Conservation (phyloP, 30 jellyfish, hydroid and myxozoan genomes). For the Aurelia sp. region DNA sequence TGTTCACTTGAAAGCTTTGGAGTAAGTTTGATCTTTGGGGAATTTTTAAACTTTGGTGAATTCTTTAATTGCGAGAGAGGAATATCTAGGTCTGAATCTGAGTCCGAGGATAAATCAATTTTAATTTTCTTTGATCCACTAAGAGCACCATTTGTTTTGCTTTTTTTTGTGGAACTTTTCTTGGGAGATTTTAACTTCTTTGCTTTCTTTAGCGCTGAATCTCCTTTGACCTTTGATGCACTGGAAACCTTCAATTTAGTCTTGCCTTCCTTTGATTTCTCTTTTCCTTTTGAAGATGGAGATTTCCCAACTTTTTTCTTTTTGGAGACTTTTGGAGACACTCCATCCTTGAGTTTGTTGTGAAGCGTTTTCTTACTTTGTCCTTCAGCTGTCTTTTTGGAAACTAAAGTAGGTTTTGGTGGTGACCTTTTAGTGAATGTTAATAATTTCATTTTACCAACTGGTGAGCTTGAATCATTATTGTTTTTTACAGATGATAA, state of each 20-base stretch:
- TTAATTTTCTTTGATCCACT: slow-evolving; percentile 26
- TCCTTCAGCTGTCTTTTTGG: neutral
- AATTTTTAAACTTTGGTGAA: slow-evolving; percentile 36
- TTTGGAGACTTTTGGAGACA: neutral
- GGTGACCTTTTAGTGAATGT: neutral
- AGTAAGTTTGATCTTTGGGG: neutral
- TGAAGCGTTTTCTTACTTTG: too few species aligned
- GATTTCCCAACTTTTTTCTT: neutral
- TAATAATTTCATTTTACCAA: neutral
- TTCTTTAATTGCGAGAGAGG: slow-evolving; percentile 61
- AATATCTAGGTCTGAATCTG: slow-evolving; percentile 82
- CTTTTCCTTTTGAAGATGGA: neutral
- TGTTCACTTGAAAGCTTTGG: neutral
- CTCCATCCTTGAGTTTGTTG: neutral
- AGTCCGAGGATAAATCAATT: slow-evolving; percentile 43
- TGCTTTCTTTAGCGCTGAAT: neutral
- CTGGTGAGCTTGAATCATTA: neutral
- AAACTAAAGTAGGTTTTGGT: neutral
- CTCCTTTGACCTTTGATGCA: neutral
- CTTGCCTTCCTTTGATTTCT: neutral
- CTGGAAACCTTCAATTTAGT: neutral
- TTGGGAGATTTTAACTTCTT: neutral
- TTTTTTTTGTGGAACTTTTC: slow-evolving; percentile 1
- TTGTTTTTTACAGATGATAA: slow-evolving; percentile 34
- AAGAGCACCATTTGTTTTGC: neutral